Base-by-base conservation (phyloP, 2,113 vertebrate genomes). In the Rhinoptilus africanus region DNA sequence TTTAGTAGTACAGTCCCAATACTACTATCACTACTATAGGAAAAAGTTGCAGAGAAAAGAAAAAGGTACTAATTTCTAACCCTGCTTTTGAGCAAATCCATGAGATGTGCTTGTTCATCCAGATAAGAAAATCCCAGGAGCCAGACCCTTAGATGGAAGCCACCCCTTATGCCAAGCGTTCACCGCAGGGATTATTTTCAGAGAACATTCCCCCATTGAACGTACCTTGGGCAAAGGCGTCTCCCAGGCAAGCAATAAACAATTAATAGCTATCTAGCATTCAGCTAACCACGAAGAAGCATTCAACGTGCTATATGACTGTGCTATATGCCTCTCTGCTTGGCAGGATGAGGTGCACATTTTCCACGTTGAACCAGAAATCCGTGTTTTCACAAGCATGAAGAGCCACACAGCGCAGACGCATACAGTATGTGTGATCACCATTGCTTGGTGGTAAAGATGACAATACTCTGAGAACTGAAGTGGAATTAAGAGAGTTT, bases 221-320 rank as follows among this genome's bases (percentile, higher is more conserved):
- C 13, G 22, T 2, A 14, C 15, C 45, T 45, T 19, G 59, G 28
- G 51, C 51, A 47, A 79, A 66, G 24, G 10, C n/a, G 43, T 17
- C 14, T 22, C 47, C 54, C n/a, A 48, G 16, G 30, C 12, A n/a
- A 54, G 32, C 3, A 54, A 41, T 6, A 67, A 53, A 23, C 37
- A 9, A 1, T 1, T 24, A 57, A n/a, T 19, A 83, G 72, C 67
- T 67, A 37, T 4, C 21, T 34, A 72, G 68, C 77, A 35, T 67
- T 53, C 51, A 48, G 63, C 32, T 32, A 39, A 48, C 41, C 24
- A 45, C 0, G 12, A n/a, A 23, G 32, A 59, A 69, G 34, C 34
- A 20, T 17, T 21, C 1, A 1, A 8, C 6, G 7, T 0, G 0
- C 11, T 15, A 15, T 2, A 8, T 9, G n/a, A 23, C 60, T 28